Conservation (phyloP, 2,888 invertebrate genomes). For the Caenorhabditis wallacei region DNA sequence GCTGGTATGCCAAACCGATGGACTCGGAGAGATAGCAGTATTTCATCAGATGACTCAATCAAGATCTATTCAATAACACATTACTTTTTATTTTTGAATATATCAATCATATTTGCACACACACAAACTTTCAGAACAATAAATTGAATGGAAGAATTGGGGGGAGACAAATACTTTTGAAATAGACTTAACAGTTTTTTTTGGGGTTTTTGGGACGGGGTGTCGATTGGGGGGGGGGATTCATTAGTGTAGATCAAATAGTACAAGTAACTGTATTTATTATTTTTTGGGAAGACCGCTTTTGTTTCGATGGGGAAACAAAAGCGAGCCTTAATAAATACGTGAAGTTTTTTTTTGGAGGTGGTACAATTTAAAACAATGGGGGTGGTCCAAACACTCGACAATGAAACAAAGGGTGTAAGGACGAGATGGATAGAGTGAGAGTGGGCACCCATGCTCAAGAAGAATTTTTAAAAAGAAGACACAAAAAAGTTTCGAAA, state of each 20-base stretch:
- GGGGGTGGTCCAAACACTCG: constrained; percentile 31
- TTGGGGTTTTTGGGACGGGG: constrained; percentile 14
- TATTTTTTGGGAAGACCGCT: constrained; percentile 51
- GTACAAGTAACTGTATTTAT: constrained; percentile 63
- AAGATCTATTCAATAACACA: constrained; percentile 12
- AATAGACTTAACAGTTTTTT: constrained; percentile 50
- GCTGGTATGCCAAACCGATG: constrained; percentile 18
- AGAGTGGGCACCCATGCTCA: constrained; percentile 62
- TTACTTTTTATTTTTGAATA: constrained; percentile 44
- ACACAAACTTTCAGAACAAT: constrained; percentile 14
- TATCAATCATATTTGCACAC: constrained; percentile 41
- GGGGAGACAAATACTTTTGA: constrained; percentile 21
- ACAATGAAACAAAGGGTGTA: constrained; percentile 18
- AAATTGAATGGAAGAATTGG: constrained; percentile 1
- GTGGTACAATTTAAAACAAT: constrained; percentile 16
- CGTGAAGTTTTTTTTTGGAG: constrained; percentile 17
- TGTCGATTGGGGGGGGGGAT: constrained; percentile 12
- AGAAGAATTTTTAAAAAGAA: constrained; percentile 17
- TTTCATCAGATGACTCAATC: constrained; percentile 55
- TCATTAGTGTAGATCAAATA: constrained; percentile 44
- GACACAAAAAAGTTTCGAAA: background rate
- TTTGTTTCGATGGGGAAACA: constrained; percentile 45
- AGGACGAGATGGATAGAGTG: constrained; percentile 36
- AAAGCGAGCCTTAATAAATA: constrained; percentile 55
- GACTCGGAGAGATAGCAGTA: background rate